Evolutionary conservation across 2,888 invertebrate species (phyloP).

Genomic region (Lepidochitona cinerea): DNA sequence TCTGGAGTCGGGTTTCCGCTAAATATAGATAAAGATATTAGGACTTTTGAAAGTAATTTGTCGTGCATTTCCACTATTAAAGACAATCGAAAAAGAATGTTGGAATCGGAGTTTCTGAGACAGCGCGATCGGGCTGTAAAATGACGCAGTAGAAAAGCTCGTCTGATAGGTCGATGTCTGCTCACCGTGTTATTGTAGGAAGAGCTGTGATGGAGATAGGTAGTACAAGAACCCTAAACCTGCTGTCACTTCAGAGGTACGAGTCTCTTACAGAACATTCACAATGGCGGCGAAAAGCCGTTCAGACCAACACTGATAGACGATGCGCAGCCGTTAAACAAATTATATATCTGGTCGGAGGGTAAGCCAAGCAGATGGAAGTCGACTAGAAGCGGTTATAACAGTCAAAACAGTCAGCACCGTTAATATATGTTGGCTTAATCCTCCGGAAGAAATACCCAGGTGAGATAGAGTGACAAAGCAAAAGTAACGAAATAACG

Average conservation of each 20-base stretch:
- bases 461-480: no score
- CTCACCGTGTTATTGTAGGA: no score
- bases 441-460: neutral
- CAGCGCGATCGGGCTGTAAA: no score
- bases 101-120: neutral
- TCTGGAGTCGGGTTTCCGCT: constrained; percentile 6
- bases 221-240: no score
- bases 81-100: neutral
- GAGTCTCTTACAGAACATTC: neutral
- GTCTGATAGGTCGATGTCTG: no score
- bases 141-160: no score
- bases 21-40: constrained; percentile 4
- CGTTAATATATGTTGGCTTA: constrained; percentile 2
- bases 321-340: constrained; percentile 3
- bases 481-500: no score
- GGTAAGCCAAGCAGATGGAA: neutral
- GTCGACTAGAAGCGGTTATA: neutral
- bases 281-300: constrained; percentile 1
- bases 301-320: constrained; percentile 6
- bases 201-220: no score
- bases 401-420: neutral
- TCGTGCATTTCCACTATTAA: no score
- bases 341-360: neutral
- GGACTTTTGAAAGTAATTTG: neutral
- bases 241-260: neutral